phyloP scores from a whole-genome alignment of 2,113 vertebrate species.

The Sigmodon hispidus region DNA sequence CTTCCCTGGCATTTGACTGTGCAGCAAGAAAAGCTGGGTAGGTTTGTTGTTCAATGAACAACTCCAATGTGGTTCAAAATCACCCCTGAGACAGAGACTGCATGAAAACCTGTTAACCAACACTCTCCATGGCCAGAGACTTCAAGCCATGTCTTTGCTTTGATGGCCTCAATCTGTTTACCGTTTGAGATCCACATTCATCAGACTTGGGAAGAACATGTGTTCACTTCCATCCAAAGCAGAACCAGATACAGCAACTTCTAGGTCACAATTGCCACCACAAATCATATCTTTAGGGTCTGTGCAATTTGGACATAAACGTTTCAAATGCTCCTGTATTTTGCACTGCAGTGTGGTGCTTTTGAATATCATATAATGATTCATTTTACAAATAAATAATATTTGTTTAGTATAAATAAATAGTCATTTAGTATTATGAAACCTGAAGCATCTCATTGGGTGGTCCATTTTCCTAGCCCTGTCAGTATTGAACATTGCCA shows the following conservation, averaged over 20 bases:
- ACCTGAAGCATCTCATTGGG: not conserved
- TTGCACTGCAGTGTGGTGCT: constrained; percentile 19
- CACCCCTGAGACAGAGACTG: constrained; percentile 42
- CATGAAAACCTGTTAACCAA: not conserved
- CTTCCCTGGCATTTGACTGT: not conserved
- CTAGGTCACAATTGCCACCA: not conserved
- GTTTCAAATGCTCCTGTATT: constrained; percentile 33
- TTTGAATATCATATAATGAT: not conserved
- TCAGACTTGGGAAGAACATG: not conserved
- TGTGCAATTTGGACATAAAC: constrained; percentile 32
- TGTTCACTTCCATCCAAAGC: constrained; percentile 15
- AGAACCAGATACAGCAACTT: not conserved
- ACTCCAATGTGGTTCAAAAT: constrained; percentile 57
- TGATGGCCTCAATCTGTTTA: not conserved
- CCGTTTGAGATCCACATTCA: not conserved
- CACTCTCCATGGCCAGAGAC: not conserved
- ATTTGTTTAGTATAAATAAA: too few species aligned
- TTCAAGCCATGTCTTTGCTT: not conserved
- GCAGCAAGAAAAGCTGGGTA: not conserved
- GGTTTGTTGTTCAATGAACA: not conserved
- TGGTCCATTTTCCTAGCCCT: not conserved
- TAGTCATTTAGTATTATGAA: constrained; percentile 21
- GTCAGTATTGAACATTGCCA: not conserved
- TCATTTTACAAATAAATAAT: constrained; percentile 18
- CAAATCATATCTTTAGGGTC: not conserved